Evolutionary conservation across 2,797 vertebrate genomes (phyloP), one percentile per base, ranked within the genome.

Genomic region (Gallinago nigripennis): DNA sequence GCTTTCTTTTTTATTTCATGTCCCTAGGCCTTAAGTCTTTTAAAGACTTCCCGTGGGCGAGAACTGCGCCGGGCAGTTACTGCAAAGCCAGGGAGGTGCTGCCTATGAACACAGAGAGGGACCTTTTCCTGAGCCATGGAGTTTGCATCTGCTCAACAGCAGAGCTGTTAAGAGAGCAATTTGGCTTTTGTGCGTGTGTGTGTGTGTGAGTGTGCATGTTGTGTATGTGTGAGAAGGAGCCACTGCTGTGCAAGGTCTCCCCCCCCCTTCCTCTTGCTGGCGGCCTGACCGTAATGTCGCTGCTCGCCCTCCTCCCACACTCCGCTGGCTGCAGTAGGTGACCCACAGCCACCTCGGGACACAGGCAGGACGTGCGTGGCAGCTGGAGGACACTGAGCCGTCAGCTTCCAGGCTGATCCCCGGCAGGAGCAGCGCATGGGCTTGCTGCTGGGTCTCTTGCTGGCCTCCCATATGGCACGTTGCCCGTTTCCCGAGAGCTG

Each of bases 241-340:
- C 79, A 17, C 53, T 64, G 25, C 84, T 76, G 86, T 82, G 83
- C 87, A 91, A 64, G 12, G 8, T 16, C 41, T 16, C 7, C 41
- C 41, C 41, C 39, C 39, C 23, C 63, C 77, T 46, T 75, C 13
- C 60, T 64, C 16, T 16, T 93, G 71, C 94, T 93, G 89, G 87
- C 19, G 1, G 72, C 69, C 56, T 77, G 77, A 95, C 35, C 4
- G 0, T 41, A 82, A 63, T 63, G 87, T 82, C 94, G 54, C 80
- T 66, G 20, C 87, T 94, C 1, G 8, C 90, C 82, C 88, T 90
- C 93, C 92, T 96, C 85, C 94, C 86, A 51, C 83, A 23, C 72
- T 86, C 58, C 6, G 50, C 90, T 95, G 94, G 43, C 94, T 76
- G 53, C 3, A 2, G n/a, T 68, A 57, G 11, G 8, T 68, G 93